Conservation (phyloP, 2,888 invertebrate species). For the Octodonta nipae region DNA sequence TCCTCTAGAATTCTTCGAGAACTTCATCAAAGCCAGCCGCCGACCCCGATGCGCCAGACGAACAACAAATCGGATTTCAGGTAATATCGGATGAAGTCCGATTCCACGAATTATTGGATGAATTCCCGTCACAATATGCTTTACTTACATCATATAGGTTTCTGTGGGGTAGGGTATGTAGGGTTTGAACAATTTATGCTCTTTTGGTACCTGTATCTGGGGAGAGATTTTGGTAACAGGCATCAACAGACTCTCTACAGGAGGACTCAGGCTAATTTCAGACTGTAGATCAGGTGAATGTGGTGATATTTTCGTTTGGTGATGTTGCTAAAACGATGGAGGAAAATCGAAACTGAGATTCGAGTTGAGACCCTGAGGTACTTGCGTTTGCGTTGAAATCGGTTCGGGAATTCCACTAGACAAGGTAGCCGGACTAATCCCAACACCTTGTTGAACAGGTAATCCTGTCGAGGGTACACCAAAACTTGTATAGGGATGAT, state of each 20-base stretch:
- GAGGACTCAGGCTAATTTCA: conserved; percentile 33
- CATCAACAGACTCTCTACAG: conserved; percentile 26
- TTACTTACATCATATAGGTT: no score
- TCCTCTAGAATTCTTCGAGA: no score
- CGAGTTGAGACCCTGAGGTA: conserved; percentile 23
- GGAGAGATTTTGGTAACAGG: conserved; percentile 26
- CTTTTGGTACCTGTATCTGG: conserved; percentile 27
- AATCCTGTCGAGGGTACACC: conserved; percentile 33
- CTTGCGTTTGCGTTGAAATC: conserved; percentile 25
- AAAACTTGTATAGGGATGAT: conserved; percentile 37
- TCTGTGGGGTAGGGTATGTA: no score
- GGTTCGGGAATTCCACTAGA: conserved; percentile 34
- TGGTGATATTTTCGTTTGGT: conserved; percentile 22
- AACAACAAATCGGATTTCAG: no score
- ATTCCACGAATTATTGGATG: no score
- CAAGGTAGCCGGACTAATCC: conserved; percentile 28
- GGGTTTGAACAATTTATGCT: conserved; percentile 62
- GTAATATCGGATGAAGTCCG: no score
- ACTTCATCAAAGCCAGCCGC: no score
- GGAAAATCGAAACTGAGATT: conserved; percentile 26
- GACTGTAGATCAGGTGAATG: conserved; percentile 30
- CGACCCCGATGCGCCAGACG: no score
- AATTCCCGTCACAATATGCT: no score
- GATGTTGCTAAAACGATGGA: conserved; percentile 11
- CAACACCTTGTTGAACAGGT: conserved; percentile 25